phyloP scores from a whole-genome alignment of 2,113 vertebrate species.

The Notarius quadriscutis region DNA sequence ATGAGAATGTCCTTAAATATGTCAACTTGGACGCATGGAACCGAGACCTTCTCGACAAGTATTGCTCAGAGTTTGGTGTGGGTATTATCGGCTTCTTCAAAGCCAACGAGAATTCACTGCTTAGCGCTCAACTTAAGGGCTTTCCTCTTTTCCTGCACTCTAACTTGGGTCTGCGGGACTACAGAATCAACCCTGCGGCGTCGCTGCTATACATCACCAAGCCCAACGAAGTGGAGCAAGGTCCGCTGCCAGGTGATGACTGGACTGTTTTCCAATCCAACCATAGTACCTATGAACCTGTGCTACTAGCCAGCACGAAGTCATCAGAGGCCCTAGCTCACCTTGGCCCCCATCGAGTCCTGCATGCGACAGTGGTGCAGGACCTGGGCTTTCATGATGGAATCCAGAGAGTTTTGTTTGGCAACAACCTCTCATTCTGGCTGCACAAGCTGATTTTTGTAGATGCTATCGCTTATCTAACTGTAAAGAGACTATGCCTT shows the following conservation, averaged over 20 bases:
- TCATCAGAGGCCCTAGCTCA: conserved; percentile 82
- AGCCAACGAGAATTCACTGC: conserved; percentile 93
- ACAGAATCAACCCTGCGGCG: conserved; percentile 90
- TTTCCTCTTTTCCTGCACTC: conserved; percentile 95
- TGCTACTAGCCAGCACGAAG: conserved; percentile 89
- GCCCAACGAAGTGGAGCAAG: conserved; percentile 91
- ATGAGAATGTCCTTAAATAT: conserved; percentile 94
- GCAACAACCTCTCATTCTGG: conserved; percentile 95
- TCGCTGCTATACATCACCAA: conserved; percentile 91
- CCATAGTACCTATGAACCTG: conserved; percentile 94
- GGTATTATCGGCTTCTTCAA: conserved; percentile 96
- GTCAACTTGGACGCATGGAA: conserved; percentile 97
- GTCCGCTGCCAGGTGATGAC: conserved; percentile 90
- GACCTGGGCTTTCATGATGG: conserved; percentile 93
- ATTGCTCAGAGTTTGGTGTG: conserved; percentile 91
- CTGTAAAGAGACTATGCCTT: conserved; percentile 88
- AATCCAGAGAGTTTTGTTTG: conserved; percentile 93
- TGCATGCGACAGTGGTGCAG: conserved; percentile 92
- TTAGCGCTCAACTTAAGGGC: conserved; percentile 95
- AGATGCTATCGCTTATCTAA: conserved; percentile 92
- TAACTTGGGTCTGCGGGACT: conserved; percentile 90
- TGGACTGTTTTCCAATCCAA: conserved; percentile 98
- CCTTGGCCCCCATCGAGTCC: conserved; percentile 73
- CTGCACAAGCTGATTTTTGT: conserved; percentile 95
- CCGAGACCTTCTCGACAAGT: conserved; percentile 92